Percentiles rank a stretch among this genome's conserved stretches.
Conservation (phyloP, 1,140 invertebrate genomes). For the Aleiodes sp. region DNA sequence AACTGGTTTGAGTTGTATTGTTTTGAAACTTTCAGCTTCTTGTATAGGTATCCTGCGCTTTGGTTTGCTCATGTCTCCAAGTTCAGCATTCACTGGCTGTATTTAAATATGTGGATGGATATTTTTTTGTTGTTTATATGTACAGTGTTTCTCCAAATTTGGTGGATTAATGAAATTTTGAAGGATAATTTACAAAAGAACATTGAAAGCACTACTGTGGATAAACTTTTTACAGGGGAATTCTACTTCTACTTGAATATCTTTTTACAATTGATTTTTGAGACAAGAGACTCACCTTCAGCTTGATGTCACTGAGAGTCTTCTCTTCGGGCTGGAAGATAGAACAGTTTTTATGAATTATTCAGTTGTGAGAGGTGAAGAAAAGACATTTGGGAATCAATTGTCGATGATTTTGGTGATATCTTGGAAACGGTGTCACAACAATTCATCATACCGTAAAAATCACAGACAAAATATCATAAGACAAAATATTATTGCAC, state of each 20-base stretch:
- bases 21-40: constrained; percentile 69
- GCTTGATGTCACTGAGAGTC: constrained; percentile 5
- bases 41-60: constrained; percentile 68
- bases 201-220: background rate
- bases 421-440: too few species aligned
- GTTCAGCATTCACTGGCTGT: constrained; percentile 55
- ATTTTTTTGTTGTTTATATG: background rate
- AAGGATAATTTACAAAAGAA: background rate
- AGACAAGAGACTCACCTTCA: constrained; percentile 19
- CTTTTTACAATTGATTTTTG: background rate
- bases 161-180: constrained; percentile 9
- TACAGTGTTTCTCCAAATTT: constrained; percentile 5
- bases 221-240: background rate
- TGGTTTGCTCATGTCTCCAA: constrained; percentile 56
- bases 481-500: too few species aligned
- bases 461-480: too few species aligned
- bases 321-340: constrained; percentile 45
- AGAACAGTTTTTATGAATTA: background rate
- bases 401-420: too few species aligned
- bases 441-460: too few species aligned
- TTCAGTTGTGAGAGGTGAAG: too few species aligned
- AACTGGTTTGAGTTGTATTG: constrained; percentile 72
- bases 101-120: constrained; percentile 43
- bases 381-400: too few species aligned
- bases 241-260: background rate